These are phyloP conservation scores for Drosophila fulvimacula DNA, from an alignment of 2,888 invertebrate species.

Conservation along the genomic window DNA sequence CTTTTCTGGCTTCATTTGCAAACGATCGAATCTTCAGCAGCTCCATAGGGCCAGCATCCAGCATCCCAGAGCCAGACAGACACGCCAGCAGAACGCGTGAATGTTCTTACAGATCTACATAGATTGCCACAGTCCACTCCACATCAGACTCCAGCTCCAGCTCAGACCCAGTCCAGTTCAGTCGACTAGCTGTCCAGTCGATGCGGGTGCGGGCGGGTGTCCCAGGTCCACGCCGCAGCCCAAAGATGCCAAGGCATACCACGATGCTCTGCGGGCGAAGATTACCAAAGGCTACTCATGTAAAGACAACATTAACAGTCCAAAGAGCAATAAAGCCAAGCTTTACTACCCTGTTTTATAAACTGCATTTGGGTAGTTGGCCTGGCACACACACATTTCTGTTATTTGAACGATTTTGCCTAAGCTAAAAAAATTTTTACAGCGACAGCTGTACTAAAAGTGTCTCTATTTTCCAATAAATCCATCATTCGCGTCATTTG, in stretches of 20 bases:
- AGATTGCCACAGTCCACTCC: constrained; percentile 32
- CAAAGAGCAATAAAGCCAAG: background rate
- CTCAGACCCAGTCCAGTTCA: constrained; percentile 8
- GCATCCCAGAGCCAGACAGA: constrained; percentile 16
- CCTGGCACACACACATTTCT: background rate
- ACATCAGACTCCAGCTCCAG: constrained; percentile 3
- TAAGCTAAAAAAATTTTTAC: background rate
- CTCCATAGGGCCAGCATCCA: constrained; percentile 31
- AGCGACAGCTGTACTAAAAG: constrained; percentile 1
- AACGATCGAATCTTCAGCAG: constrained; percentile 46
- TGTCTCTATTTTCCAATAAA: constrained; percentile 3
- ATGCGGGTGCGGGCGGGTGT: constrained; percentile 45
- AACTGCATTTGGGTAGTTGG: background rate
- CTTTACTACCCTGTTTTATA: constrained; percentile 29
- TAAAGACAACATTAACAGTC: constrained; percentile 10
- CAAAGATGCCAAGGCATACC: constrained; percentile 29
- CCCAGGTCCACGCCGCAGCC: background rate
- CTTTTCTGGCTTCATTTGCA: constrained; percentile 47
- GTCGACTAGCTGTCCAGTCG: background rate
- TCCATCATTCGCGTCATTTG: background rate
- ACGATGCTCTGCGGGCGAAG: constrained; percentile 38
- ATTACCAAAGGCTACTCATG: constrained; percentile 12
- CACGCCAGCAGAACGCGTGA: constrained; percentile 38
- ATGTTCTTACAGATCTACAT: constrained; percentile 32
- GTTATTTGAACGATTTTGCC: background rate